Evolutionary conservation across 2,888 invertebrate genomes (phyloP).

Genomic region (Steinernema carpocapsae): DNA sequence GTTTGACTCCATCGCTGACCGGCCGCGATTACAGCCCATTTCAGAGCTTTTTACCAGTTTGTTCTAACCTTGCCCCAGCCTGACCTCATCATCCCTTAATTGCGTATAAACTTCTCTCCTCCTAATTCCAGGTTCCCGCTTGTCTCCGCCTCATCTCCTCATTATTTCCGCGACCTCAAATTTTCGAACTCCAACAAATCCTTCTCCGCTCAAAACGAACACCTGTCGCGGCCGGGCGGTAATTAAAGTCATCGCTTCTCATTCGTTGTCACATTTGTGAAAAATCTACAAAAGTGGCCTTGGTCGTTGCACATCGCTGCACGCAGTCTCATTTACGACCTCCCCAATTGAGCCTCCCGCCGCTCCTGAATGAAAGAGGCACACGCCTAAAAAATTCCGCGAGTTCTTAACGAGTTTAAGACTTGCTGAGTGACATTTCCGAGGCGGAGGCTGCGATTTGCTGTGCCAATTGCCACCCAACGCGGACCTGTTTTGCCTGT

Average conservation of each 20-base stretch:
- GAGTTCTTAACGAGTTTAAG: background rate
- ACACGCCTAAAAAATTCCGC: background rate
- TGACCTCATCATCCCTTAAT: no score
- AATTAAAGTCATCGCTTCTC: slow-evolving; percentile 16
- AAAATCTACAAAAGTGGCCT: slow-evolving; percentile 27
- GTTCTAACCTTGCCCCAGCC: no score
- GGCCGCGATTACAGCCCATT: no score
- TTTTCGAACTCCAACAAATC: slow-evolving; percentile 9
- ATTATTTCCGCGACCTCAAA: slow-evolving; percentile 12
- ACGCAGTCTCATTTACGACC: slow-evolving; percentile 17
- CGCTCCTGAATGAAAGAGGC: background rate
- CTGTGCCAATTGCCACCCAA: background rate
- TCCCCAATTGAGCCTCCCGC: slow-evolving; percentile 25
- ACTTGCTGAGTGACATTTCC: background rate
- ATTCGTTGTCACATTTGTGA: background rate
- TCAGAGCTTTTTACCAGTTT: no score
- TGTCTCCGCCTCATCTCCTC: background rate
- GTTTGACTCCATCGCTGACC: no score
- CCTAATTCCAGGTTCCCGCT: background rate
- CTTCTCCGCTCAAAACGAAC: background rate
- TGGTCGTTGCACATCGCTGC: background rate
- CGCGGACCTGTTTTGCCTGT: slow-evolving; percentile 12
- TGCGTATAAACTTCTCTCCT: background rate
- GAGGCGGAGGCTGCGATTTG: background rate
- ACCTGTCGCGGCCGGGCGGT: slow-evolving; percentile 25